These are phyloP conservation scores for Lytechinus pictus DNA, from an alignment of 35 echinoderm and acorn worm genomes.

Conservation along the genomic window DNA sequence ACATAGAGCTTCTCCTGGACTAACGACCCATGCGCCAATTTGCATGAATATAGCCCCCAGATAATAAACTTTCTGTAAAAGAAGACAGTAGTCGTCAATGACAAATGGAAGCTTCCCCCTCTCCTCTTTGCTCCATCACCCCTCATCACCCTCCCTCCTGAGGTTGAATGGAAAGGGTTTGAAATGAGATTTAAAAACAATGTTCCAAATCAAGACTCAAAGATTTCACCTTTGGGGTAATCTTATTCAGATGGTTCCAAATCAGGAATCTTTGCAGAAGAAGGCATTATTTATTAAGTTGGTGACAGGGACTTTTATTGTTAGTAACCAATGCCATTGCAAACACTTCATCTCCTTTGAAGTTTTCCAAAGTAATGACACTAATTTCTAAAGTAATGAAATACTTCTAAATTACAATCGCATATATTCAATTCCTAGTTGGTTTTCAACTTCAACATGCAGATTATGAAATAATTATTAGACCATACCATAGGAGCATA, in stretches of 20 bases:
- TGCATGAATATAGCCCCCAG: conserved; percentile 52
- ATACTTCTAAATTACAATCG: too few relatives aligned
- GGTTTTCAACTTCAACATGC: too few relatives aligned
- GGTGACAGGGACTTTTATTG: too few relatives aligned
- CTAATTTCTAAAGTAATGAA: too few relatives aligned
- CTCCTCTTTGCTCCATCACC: not conserved
- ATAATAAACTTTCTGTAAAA: not conserved
- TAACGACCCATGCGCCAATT: conserved; percentile 28
- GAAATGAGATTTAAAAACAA: not conserved
- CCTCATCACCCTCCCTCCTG: not conserved
- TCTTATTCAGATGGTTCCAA: not conserved
- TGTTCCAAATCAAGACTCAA: not conserved
- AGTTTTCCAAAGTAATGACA: too few relatives aligned
- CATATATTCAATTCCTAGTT: too few relatives aligned
- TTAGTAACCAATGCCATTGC: too few relatives aligned
- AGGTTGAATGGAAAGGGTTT: not conserved
- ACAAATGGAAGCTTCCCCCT: not conserved
- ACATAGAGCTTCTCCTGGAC: conserved; percentile 35
- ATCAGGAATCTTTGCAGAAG: too few relatives aligned
- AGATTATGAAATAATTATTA: too few relatives aligned
- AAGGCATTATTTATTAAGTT: too few relatives aligned
- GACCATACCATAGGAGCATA: too few relatives aligned
- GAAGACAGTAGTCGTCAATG: conserved; percentile 26
- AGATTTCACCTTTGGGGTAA: not conserved
- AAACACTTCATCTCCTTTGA: too few relatives aligned